These are phyloP conservation scores for Triplophysa bombifrons DNA, from an alignment of 2,797 vertebrate species.

Conservation along the genomic window DNA sequence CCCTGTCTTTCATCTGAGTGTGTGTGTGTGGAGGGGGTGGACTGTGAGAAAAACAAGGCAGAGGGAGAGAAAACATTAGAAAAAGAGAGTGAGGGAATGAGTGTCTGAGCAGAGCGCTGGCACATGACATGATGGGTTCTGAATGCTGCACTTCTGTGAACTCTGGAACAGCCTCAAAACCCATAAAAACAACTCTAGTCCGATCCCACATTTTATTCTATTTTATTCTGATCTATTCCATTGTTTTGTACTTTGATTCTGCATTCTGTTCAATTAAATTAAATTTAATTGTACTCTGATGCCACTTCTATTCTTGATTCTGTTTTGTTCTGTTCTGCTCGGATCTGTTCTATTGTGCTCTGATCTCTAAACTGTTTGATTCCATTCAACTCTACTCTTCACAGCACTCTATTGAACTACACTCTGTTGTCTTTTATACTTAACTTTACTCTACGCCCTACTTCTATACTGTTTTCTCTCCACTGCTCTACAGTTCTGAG, in stretches of 20 bases:
- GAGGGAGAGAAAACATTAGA: conserved; percentile 31
- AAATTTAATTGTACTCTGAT: not conserved
- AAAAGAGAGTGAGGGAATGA: conserved; percentile 21
- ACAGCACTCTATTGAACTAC: not conserved
- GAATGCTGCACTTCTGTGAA: conserved; percentile 37
- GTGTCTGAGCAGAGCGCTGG: conserved; percentile 31
- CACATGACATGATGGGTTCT: conserved; percentile 52
- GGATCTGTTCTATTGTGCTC: not conserved
- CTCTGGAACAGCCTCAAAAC: conserved; percentile 36
- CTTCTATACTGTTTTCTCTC: conserved; percentile 34
- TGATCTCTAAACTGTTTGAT: not conserved
- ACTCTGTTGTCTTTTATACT: conserved; percentile 11
- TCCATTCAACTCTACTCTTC: not conserved
- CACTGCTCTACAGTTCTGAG: conserved; percentile 40
- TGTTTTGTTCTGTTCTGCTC: not conserved
- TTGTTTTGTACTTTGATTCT: not conserved
- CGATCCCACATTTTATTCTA: not conserved
- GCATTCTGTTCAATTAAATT: not conserved
- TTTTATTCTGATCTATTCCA: not conserved
- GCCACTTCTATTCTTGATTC: not conserved
- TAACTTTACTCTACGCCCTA: conserved; percentile 29
- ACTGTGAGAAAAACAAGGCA: conserved; percentile 42
- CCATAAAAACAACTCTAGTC: not conserved
- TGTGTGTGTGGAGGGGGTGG: conserved; percentile 4
- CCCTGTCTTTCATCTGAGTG: conserved; percentile 54